Percentiles rank a stretch among this genome's conserved stretches.
Evolutionary conservation across 1,140 invertebrate species (phyloP).

Genomic region (Trachymyrmex septentrionalis): DNA sequence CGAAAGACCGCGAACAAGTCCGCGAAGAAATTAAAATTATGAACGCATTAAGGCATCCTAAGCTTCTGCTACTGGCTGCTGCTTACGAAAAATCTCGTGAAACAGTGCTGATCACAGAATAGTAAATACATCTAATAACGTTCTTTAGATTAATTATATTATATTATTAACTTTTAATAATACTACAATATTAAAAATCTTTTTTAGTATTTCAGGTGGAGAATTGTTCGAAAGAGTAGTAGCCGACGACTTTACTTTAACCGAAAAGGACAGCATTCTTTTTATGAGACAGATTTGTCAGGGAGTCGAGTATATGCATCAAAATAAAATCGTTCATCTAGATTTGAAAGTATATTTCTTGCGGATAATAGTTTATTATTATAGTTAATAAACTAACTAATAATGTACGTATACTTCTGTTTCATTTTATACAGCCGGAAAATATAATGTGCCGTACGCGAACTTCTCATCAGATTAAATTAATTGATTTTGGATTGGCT

Average conservation of each 20-base stretch:
- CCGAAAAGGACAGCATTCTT: constrained; percentile 96
- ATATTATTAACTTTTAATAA: not conserved
- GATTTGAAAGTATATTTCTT: constrained; percentile 91
- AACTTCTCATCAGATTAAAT: constrained; percentile 94
- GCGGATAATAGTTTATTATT: not conserved
- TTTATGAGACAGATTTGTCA: constrained; percentile 97
- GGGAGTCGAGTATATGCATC: constrained; percentile 96
- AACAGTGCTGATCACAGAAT: constrained; percentile 97
- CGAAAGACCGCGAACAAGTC: constrained; percentile 94
- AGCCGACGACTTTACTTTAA: constrained; percentile 96
- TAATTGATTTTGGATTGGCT: constrained; percentile 97
- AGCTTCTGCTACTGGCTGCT: constrained; percentile 94
- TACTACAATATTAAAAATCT: not conserved
- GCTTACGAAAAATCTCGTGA: constrained; percentile 95
- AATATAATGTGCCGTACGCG: constrained; percentile 96
- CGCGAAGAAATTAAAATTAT: constrained; percentile 97
- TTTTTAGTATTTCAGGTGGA: constrained; percentile 93
- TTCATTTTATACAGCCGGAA: constrained; percentile 89
- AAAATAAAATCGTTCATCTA: constrained; percentile 94
- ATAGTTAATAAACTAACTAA: not conserved
- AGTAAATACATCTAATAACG: constrained; percentile 89
- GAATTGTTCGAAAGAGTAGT: constrained; percentile 97
- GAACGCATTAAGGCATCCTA: constrained; percentile 95
- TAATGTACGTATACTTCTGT: not conserved
- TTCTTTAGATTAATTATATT: not conserved